These are phyloP conservation scores for Hyles euphorbiae DNA, from an alignment of 1,140 invertebrate species.

Conservation along the genomic window DNA sequence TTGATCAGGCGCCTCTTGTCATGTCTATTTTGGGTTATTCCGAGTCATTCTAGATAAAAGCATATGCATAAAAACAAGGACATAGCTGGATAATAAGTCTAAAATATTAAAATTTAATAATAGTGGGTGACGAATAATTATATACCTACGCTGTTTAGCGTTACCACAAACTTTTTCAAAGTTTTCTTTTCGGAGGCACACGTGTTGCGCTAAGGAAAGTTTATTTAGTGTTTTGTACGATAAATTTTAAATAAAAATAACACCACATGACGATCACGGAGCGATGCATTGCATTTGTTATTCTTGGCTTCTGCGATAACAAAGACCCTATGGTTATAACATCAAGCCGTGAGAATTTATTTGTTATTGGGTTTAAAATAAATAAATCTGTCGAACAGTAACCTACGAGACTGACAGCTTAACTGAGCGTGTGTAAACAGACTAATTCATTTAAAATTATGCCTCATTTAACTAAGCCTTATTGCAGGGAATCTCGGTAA, in stretches of 20 bases:
- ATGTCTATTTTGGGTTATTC: too few species aligned
- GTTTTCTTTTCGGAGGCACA: constrained; percentile 6
- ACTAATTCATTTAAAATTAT: constrained; percentile 4
- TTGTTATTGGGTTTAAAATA: constrained; percentile 27
- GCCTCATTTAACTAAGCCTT: background rate
- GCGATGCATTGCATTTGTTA: constrained; percentile 24
- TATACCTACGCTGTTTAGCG: too few species aligned
- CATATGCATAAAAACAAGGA: too few species aligned
- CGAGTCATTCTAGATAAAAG: too few species aligned
- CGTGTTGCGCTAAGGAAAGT: constrained; percentile 27
- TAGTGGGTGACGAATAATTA: too few species aligned
- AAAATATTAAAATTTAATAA: too few species aligned
- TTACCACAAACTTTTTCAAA: too few species aligned
- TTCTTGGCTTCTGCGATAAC: constrained; percentile 29
- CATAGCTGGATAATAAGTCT: too few species aligned
- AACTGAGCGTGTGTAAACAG: constrained; percentile 1
- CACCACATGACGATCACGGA: constrained; percentile 6
- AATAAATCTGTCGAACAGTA: constrained; percentile 6
- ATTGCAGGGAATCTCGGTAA: background rate
- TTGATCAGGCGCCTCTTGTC: too few species aligned
- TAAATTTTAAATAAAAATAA: constrained; percentile 32
- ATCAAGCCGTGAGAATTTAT: constrained; percentile 26
- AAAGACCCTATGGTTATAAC: constrained; percentile 15
- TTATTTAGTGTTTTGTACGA: constrained; percentile 30
- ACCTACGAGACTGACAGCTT: constrained; percentile 7